Base-by-base conservation (phyloP, 2,113 vertebrate species). In the Clarias magur region DNA sequence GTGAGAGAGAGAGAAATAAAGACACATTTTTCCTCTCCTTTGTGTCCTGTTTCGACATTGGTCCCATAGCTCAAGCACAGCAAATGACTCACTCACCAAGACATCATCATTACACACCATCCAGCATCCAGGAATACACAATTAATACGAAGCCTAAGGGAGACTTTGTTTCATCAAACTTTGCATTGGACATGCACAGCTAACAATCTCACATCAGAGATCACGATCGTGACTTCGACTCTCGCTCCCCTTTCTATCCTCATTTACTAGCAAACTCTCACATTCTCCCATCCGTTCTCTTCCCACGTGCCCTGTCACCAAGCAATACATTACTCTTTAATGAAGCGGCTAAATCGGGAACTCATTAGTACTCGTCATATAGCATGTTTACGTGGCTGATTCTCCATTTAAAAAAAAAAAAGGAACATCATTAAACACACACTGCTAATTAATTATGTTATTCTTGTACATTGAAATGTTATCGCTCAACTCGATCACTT, bases 291-390 rank as follows among this genome's bases (percentile, higher is more conserved):
- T 23, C 4, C 4, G 34, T 38, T 72, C n/a, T 38, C 56, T 78
- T 48, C 48, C n/a, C 65, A 84, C 19, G 57, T 30, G 48, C 65
- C n/a, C 65, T 53, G 38, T 56, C 65, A 87, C 79, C 19, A 67
- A 72, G 19, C 67, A 62, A 60, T 62, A 57, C 54, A 70, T 56
- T 16, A 70, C 19, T 23, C 11, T 30, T 25, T 82, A 86, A 85
- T 85, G 57, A 87, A 57, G 54, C 62, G 19, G 38, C 62, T 73
- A 73, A 86, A 63, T 73, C 4, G 34, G 62, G 67, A 82, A 57
- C 85, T 75, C 80, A 82, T 82, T 82, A 82, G 17, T 57, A 63
- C 62, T 19, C 78, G 57, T 75, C 80, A 82, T 87, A 27, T 42
- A 60, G 25, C 56, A 82, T 62, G 38, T 73, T 70, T 59, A 59